phyloP scores from a whole-genome alignment of 2,888 invertebrate species.

The Ctenicera cuprea region DNA sequence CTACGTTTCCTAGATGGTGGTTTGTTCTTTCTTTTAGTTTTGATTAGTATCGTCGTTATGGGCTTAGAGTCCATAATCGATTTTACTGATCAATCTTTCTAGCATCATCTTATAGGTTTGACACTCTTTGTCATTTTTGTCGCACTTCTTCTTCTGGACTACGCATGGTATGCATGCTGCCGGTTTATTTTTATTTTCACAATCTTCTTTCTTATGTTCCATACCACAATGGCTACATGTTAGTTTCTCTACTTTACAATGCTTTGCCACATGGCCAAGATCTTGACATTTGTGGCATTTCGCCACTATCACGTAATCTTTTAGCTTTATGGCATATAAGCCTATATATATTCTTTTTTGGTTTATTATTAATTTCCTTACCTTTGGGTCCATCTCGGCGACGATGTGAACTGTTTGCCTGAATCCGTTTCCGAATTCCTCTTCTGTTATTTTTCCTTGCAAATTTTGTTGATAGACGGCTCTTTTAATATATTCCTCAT shows the following conservation, averaged over 20 bases:
- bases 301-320: background rate
- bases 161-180: background rate
- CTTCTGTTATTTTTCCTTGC: background rate
- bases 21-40: background rate
- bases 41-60: too few species aligned
- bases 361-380: background rate
- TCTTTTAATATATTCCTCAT: slow-evolving; percentile 5
- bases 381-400: background rate
- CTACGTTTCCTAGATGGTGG: background rate
- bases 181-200: background rate
- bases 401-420: background rate
- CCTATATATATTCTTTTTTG: background rate
- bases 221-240: background rate
- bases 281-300: too few species aligned
- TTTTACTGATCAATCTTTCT: background rate
- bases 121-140: background rate
- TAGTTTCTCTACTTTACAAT: background rate
- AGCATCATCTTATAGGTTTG: too few species aligned
- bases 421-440: too few species aligned
- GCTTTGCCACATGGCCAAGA: background rate
- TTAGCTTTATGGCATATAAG: background rate
- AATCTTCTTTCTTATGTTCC: background rate
- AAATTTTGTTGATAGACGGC: too few species aligned
- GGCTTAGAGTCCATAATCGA: background rate
- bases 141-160: background rate